These are phyloP conservation scores for Siderastrea radians DNA, from an alignment of 92 coral and sea anemone species.

Conservation along the genomic window DNA sequence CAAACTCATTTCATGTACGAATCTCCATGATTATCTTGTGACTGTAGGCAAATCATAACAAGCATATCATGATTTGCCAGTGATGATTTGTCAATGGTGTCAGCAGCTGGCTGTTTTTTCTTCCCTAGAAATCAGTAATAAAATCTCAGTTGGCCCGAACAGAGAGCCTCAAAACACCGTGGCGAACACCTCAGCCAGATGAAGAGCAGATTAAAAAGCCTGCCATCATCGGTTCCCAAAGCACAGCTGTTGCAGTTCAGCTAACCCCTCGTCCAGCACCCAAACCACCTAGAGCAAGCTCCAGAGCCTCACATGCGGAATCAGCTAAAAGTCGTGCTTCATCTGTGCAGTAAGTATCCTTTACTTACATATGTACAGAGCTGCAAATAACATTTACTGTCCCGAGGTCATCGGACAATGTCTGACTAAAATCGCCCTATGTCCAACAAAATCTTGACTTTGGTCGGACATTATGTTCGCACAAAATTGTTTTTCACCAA, in stretches of 20 bases:
- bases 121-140: constrained; percentile 12
- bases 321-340: constrained; percentile 56
- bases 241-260: constrained; percentile 80
- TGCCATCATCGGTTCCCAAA: constrained; percentile 87
- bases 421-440: background rate
- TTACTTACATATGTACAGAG: background rate
- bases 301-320: constrained; percentile 44
- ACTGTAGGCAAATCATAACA: too few relatives aligned
- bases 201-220: constrained; percentile 43
- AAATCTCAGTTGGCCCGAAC: constrained; percentile 19
- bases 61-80: too few relatives aligned
- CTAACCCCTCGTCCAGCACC: constrained; percentile 57
- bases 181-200: constrained; percentile 5
- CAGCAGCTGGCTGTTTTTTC: background rate
- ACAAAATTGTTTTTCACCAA: too few relatives aligned
- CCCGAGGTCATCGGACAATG: background rate
- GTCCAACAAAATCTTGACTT: too few relatives aligned
- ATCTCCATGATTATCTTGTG: too few relatives aligned
- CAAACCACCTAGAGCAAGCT: constrained; percentile 42
- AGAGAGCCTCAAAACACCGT: background rate
- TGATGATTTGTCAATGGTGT: too few relatives aligned
- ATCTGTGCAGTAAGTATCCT: constrained; percentile 19
- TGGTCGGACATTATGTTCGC: too few relatives aligned
- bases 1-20: too few relatives aligned
- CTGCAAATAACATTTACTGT: background rate